A percentile compares a stretch with the other conserved stretches of the same genome.
Evolutionary conservation across 2,113 vertebrate species (phyloP).

Genomic region (Odobenus rosmarus): DNA sequence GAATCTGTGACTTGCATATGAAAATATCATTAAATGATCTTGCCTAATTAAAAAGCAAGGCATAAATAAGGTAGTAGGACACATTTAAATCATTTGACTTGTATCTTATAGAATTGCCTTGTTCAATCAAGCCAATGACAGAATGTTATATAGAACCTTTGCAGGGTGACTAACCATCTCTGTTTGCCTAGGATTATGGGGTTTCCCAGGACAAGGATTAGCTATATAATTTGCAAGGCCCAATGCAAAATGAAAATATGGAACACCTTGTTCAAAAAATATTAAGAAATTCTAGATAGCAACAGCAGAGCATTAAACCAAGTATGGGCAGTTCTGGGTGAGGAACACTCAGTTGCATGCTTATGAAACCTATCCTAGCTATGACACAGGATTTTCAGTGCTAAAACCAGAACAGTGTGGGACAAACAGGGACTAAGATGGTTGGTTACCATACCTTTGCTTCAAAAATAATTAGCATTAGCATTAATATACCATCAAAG

Average conservation of each 20-base stretch:
- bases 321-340: neutral
- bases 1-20: neutral
- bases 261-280: neutral
- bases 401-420: neutral
- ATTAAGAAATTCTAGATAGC: neutral
- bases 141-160: neutral
- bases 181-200: neutral
- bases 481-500: neutral
- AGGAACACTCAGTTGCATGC: neutral
- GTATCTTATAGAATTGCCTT: neutral
- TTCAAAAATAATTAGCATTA: neutral
- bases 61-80: neutral
- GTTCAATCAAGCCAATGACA: neutral
- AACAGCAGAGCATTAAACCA: neutral
- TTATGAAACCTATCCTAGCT: neutral
- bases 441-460: neutral
- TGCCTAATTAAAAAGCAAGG: constrained; percentile 19
- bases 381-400: neutral
- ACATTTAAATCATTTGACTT: neutral
- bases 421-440: neutral
- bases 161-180: neutral
- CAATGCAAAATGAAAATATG: neutral
- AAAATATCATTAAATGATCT: neutral
- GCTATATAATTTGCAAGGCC: neutral
- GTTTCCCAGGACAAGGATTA: neutral